phyloP scores from a whole-genome alignment of 30 jellyfish, hydroid and myxozoan species.

The Aurelia aurita region DNA sequence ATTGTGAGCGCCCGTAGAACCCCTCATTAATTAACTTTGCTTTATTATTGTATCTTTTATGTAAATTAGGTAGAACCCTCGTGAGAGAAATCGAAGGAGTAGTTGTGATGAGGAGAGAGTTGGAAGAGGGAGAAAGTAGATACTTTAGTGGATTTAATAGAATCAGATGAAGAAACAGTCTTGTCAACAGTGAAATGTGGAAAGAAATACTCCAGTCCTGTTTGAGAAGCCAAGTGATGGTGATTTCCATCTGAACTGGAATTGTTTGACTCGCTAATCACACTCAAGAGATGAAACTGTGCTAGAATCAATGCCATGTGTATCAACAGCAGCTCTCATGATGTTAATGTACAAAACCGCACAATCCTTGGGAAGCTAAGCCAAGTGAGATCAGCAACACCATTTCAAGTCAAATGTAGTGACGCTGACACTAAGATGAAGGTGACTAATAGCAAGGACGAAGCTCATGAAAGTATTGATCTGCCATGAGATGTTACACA shows the following conservation, averaged over 20 bases:
- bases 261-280: slow-evolving; percentile 12
- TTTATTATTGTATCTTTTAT: too few species aligned
- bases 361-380: slow-evolving; percentile 1
- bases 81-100: neutral
- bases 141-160: neutral
- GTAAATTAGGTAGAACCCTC: neutral
- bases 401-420: slow-evolving; percentile 1
- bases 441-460: neutral
- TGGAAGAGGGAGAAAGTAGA: neutral
- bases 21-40: too few species aligned
- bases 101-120: neutral
- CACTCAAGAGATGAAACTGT: slow-evolving; percentile 14
- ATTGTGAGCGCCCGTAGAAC: too few species aligned
- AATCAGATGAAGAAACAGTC: neutral
- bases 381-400: slow-evolving; percentile 47
- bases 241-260: slow-evolving; percentile 9
- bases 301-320: slow-evolving; percentile 1
- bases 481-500: neutral
- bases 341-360: slow-evolving; percentile 1
- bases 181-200: slow-evolving; percentile 29
- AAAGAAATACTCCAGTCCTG: slow-evolving; percentile 10
- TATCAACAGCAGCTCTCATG: slow-evolving; percentile 13
- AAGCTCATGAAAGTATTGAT: neutral
- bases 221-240: slow-evolving; percentile 17
- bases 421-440: neutral